Conservation (phyloP, 2,113 vertebrate genomes). For the Ovis canadensis region DNA sequence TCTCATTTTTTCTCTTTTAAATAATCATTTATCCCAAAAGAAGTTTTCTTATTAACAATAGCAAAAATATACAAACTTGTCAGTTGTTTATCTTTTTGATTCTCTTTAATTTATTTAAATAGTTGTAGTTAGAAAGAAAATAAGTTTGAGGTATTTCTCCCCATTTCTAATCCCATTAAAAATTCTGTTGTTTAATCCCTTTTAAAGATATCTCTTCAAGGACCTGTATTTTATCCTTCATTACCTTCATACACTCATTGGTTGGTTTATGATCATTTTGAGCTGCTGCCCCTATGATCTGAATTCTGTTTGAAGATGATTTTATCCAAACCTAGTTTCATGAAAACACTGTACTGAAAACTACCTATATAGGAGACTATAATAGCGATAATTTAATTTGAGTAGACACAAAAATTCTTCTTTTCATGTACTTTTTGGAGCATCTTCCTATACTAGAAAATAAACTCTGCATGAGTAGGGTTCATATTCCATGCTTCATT, state of each 20-base stretch:
- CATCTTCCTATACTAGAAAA: neutral
- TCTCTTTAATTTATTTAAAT: conserved; percentile 11
- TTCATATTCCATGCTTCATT: neutral
- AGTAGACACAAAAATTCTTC: neutral
- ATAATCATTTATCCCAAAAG: neutral
- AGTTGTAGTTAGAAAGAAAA: neutral
- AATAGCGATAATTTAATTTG: neutral
- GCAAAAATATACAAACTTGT: neutral
- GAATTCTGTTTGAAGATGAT: neutral
- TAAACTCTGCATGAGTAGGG: neutral
- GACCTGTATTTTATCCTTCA: neutral
- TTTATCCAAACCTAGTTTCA: neutral
- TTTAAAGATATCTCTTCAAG: neutral
- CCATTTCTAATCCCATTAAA: neutral
- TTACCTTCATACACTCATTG: neutral
- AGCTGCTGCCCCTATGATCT: neutral
- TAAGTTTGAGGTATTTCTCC: neutral
- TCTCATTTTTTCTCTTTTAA: conserved; percentile 25
- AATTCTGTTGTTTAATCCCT: neutral
- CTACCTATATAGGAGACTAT: neutral
- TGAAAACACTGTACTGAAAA: neutral
- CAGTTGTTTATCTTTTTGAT: neutral
- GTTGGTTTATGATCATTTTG: neutral
- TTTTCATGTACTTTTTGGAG: neutral
- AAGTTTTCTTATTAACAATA: neutral